A percentile compares a stretch with the other conserved stretches of the same genome.
phyloP scores from a whole-genome alignment of 2,888 invertebrate genomes.

The Drosophila phalerata region DNA sequence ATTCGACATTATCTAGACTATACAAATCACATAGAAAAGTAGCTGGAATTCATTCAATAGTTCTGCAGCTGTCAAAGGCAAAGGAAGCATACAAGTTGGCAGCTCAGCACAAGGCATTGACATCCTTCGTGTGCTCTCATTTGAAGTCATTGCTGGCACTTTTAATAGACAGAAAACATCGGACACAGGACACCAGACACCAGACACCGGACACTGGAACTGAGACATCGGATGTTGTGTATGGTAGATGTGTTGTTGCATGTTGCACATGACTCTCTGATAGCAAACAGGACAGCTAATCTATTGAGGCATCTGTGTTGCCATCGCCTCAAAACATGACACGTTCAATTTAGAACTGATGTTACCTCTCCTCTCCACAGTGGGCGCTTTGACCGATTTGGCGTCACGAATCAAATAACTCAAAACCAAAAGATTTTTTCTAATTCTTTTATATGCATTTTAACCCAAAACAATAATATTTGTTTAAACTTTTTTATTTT shows the following conservation, averaged over 20 bases:
- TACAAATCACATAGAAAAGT: conserved; percentile 59
- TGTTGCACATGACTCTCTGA: conserved; percentile 42
- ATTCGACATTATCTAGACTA: conserved; percentile 71
- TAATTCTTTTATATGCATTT: too few species aligned
- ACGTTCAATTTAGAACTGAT: conserved; percentile 64
- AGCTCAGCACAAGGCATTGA: conserved; percentile 48
- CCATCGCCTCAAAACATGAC: conserved; percentile 67
- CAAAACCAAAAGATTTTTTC: too few species aligned
- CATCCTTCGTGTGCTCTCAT: conserved; percentile 63
- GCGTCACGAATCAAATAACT: too few species aligned
- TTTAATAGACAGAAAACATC: conserved; percentile 69
- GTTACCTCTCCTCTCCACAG: too few species aligned
- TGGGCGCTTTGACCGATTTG: too few species aligned
- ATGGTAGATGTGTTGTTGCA: conserved; percentile 17
- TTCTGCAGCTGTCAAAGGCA: conserved; percentile 41
- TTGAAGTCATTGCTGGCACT: conserved; percentile 70
- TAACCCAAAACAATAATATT: too few species aligned
- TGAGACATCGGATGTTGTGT: conserved; percentile 32
- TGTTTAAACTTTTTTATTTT: too few species aligned
- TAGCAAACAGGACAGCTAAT: conserved; percentile 67
- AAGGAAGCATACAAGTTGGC: conserved; percentile 10
- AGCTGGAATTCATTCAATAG: conserved; percentile 34
- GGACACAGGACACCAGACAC: conserved; percentile 28
- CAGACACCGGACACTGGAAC: conserved; percentile 30
- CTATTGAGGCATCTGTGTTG: conserved; percentile 77